Percentiles rank a stretch among this genome's conserved stretches.
phyloP scores from a whole-genome alignment of 2,797 vertebrate species.

The Scomberomorus guttatus region DNA sequence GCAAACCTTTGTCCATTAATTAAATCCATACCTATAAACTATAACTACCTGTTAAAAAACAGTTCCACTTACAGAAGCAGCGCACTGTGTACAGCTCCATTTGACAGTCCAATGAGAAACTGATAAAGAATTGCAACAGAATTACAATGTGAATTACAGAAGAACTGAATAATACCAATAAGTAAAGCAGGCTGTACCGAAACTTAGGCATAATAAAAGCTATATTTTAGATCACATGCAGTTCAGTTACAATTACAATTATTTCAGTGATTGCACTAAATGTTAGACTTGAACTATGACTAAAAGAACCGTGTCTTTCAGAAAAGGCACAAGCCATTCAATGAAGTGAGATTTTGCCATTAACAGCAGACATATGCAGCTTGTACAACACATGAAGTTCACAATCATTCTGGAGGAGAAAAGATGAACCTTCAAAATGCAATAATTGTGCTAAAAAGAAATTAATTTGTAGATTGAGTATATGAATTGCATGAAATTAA shows the following conservation, averaged over 20 bases:
- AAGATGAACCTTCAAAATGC: constrained; percentile 90
- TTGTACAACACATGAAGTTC: constrained; percentile 87
- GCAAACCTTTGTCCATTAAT: neutral
- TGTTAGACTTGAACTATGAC: constrained; percentile 43
- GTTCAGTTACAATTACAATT: constrained; percentile 32
- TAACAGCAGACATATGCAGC: constrained; percentile 88
- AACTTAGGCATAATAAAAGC: constrained; percentile 18
- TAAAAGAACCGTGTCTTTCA: constrained; percentile 31
- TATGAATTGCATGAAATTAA: constrained; percentile 91
- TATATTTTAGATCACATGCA: constrained; percentile 39
- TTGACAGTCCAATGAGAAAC: neutral
- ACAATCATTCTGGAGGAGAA: constrained; percentile 88
- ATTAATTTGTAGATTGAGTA: constrained; percentile 87
- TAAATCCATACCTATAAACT: neutral
- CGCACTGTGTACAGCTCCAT: neutral
- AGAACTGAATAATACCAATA: constrained; percentile 10
- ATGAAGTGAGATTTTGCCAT: constrained; percentile 85
- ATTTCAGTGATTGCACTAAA: constrained; percentile 33
- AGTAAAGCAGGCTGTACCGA: constrained; percentile 7
- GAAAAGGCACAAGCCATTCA: constrained; percentile 56
- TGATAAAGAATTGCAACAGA: neutral
- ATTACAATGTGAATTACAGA: neutral
- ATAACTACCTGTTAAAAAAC: neutral
- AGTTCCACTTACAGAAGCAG: too few species aligned
- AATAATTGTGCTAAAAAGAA: constrained; percentile 81